Evolutionary conservation across 2,888 invertebrate species (phyloP).

Genomic region (Nephrotoma appendiculata): DNA sequence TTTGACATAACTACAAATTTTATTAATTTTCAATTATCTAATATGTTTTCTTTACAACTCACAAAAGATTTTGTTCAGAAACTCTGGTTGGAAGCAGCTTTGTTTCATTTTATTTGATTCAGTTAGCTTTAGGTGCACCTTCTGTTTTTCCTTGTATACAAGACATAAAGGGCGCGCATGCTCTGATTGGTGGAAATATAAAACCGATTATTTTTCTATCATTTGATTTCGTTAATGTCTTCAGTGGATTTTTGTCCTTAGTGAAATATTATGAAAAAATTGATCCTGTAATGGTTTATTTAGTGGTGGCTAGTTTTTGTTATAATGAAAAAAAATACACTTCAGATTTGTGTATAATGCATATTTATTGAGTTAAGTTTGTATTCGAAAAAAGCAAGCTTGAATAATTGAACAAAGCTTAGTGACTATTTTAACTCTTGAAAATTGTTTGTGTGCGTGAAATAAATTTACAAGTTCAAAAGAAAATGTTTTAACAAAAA

Average conservation of each 20-base stretch:
- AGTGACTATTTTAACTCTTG: not conserved
- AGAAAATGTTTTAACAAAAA: not conserved
- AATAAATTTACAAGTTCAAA: not conserved
- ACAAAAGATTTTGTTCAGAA: no score
- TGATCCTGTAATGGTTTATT: not conserved
- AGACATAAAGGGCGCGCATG: not conserved
- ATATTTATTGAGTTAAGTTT: not conserved
- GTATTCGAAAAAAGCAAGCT: not conserved
- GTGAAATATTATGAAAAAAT: not conserved
- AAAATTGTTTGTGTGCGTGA: not conserved
- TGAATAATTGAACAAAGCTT: not conserved
- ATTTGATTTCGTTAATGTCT: not conserved
- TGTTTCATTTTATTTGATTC: not conserved
- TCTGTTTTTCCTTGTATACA: not conserved
- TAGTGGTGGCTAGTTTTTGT: not conserved
- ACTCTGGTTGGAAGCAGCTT: no score
- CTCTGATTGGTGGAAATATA: not conserved
- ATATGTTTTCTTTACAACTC: no score
- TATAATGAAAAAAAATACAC: not conserved
- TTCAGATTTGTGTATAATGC: not conserved
- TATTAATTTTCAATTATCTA: no score
- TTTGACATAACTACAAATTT: no score
- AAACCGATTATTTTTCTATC: not conserved
- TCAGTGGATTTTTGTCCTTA: not conserved
- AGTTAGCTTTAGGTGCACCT: not conserved